Base-by-base conservation (phyloP, 2,113 vertebrate species). In the Microtus pennsylvanicus region DNA sequence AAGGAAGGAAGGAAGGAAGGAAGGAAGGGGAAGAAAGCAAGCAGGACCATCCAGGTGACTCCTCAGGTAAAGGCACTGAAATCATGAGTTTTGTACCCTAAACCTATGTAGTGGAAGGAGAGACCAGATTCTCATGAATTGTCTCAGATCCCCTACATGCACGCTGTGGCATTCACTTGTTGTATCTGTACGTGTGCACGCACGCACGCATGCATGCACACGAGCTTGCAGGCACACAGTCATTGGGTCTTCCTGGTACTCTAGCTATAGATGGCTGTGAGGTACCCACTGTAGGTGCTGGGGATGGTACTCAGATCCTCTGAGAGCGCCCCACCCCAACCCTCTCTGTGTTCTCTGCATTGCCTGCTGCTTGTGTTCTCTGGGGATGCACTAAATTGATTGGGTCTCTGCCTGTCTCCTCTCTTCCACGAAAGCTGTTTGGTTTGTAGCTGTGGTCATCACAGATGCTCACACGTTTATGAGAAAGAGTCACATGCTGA, bases 361-460 rank as follows among this genome's bases (percentile, higher is more conserved):
- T 12, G 75, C 42, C 72, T 35, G 0, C 14, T 19, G 13, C 38
- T 58, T 42, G 7, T 45, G 72, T 45, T n/a, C 24, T 67, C 69
- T 1, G 21, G 42, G 69, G 58, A 17, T 0, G 0, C 78, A 30
- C 52, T 19, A 2, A 0, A 3, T 0, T 0, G 19, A 35, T 14
- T 58, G n/a, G 0, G 17, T 28, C 33, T 65, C 45, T 42, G 47
- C 61, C 83, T 35, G 7, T 2, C 21, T 38, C 2, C 33, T 3
- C 0, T 19, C 69, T 24, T 4, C 65, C 47, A 26, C 45, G 6
- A 61, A 28, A 8, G 58, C 42, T 21, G 0, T 9, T 26, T 19
- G 50, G 24, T 10, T 16, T 83, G 45, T 65, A 7, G 75, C 0
- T 9, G 81, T 61, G 33, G 0, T 0, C 6, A 13, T 47, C 75